These are phyloP conservation scores for Prolemur simus DNA, from an alignment of 2,113 vertebrate genomes.

Conservation along the genomic window DNA sequence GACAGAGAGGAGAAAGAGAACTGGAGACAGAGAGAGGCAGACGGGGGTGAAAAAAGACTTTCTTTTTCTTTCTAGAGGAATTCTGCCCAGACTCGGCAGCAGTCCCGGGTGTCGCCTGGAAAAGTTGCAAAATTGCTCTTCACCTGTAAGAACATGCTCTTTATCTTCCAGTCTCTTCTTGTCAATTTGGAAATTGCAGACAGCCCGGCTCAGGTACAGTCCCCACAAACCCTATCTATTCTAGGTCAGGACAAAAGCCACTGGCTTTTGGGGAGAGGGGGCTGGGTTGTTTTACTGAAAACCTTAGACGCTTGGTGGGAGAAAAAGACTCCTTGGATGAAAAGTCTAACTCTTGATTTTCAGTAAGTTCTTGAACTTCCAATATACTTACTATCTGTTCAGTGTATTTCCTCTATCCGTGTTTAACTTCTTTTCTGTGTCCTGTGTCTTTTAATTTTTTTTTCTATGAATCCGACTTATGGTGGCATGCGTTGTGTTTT, in stretches of 20 bases:
- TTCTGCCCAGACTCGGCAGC: constrained; percentile 82
- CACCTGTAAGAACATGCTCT: constrained; percentile 77
- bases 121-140: constrained; percentile 81
- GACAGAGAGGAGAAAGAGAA: constrained; percentile 77
- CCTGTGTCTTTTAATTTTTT: constrained; percentile 27
- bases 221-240: constrained; percentile 77
- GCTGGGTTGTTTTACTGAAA: constrained; percentile 73
- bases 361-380: constrained; percentile 86
- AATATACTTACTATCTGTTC: constrained; percentile 63
- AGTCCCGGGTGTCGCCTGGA: constrained; percentile 73
- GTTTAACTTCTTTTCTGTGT: constrained; percentile 14
- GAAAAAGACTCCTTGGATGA: constrained; percentile 76
- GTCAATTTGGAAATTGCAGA: constrained; percentile 81
- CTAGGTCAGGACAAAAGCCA: constrained; percentile 78
- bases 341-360: constrained; percentile 80
- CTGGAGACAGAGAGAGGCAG: constrained; percentile 71
- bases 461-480: constrained; percentile 35
- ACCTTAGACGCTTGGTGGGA: constrained; percentile 78
- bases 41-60: constrained; percentile 65
- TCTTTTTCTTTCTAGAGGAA: constrained; percentile 84
- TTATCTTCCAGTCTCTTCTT: constrained; percentile 80
- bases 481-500: constrained; percentile 43
- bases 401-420: constrained; percentile 56
- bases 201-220: constrained; percentile 77
- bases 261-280: constrained; percentile 69